Evolutionary conservation across 2,797 vertebrate species (phyloP).

Genomic region (Pseudochaenichthys georgianus): DNA sequence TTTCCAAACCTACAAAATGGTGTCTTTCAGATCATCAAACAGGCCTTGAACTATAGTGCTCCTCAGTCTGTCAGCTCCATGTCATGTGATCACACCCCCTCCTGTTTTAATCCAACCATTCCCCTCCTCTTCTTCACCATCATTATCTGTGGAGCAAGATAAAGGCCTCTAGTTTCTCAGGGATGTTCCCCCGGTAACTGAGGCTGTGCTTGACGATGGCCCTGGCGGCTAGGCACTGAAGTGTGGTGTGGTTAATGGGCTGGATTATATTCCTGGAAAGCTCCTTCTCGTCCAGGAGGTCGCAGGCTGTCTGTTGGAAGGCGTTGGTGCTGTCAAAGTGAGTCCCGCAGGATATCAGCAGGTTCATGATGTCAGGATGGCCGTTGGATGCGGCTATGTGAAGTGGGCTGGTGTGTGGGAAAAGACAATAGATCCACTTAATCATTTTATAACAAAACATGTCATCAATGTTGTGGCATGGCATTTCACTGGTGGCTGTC

Average conservation of each 20-base stretch:
- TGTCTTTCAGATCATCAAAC: slow-evolving; percentile 42
- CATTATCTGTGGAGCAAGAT: slow-evolving; percentile 98
- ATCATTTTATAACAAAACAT: background rate
- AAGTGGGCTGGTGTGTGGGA: slow-evolving; percentile 83
- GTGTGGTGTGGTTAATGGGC: slow-evolving; percentile 97
- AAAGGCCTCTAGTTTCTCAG: slow-evolving; percentile 96
- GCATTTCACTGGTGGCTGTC: background rate
- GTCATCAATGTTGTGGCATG: background rate
- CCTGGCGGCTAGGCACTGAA: slow-evolving; percentile 98
- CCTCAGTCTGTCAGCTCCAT: slow-evolving; percentile 23
- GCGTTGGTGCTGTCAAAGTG: slow-evolving; percentile 98
- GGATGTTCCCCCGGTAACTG: slow-evolving; percentile 91
- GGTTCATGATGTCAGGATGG: slow-evolving; percentile 98
- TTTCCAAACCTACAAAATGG: slow-evolving; percentile 48
- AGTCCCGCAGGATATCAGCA: slow-evolving; percentile 95
- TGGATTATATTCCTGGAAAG: slow-evolving; percentile 97
- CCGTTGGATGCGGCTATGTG: slow-evolving; percentile 97
- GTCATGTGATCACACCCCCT: background rate
- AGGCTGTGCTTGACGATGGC: slow-evolving; percentile 94
- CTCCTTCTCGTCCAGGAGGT: slow-evolving; percentile 97
- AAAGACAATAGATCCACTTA: background rate
- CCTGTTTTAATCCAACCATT: slow-evolving; percentile 10
- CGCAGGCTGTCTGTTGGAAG: slow-evolving; percentile 94
- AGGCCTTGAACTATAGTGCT: slow-evolving; percentile 15
- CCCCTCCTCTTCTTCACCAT: slow-evolving; percentile 32